Evolutionary conservation across 2,888 invertebrate genomes (phyloP).

Genomic region (Criorhina ranunculi): DNA sequence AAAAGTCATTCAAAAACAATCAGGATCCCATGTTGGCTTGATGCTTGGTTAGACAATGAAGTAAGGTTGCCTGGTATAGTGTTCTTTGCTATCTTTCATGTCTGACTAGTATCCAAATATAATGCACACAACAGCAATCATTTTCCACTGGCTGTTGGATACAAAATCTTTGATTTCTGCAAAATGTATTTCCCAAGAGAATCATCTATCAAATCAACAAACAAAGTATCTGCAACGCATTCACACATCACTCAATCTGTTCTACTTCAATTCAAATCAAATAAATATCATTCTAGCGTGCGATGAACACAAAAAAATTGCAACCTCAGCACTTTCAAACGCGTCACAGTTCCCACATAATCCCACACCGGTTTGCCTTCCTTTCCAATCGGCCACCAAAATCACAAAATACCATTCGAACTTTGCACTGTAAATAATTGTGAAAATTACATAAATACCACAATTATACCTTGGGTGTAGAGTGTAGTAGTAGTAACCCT

Average conservation of each 20-base stretch:
- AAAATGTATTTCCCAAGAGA: neutral
- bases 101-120: no score
- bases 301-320: no score
- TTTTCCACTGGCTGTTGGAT: no score
- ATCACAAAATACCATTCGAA: constrained; percentile 17
- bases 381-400: constrained; percentile 6
- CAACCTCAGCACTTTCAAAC: constrained; percentile 15
- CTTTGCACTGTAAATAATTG: constrained; percentile 48
- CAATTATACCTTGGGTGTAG: neutral
- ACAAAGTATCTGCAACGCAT: neutral
- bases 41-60: no score
- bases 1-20: no score
- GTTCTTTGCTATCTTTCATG: no score
- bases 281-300: neutral
- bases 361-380: neutral
- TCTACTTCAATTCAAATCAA: neutral
- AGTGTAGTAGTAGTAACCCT: constrained; percentile 3
- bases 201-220: constrained; percentile 11
- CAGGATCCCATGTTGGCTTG: no score
- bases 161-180: no score
- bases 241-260: neutral
- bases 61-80: no score
- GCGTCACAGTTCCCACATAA: constrained; percentile 19
- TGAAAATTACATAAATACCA: constrained; percentile 47
- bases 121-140: no score